phyloP scores from a whole-genome alignment of 2,888 invertebrate species.

The Amorpha juglandis region DNA sequence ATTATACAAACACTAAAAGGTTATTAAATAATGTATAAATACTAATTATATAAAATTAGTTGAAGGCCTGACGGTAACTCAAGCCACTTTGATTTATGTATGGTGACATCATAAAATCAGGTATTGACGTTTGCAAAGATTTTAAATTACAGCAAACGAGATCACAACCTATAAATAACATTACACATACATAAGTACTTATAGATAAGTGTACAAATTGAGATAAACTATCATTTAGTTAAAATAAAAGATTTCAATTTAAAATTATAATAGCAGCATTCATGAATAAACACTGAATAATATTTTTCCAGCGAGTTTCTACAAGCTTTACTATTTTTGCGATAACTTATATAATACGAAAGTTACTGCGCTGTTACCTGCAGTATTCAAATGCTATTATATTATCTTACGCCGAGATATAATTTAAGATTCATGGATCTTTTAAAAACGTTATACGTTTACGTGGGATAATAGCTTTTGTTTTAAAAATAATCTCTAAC shows the following conservation, averaged over 20 bases:
- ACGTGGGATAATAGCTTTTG: too few relatives aligned
- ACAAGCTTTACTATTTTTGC: not conserved
- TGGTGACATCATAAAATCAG: constrained; percentile 16
- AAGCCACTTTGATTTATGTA: constrained; percentile 17
- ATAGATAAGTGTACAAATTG: not conserved
- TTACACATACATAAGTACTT: not conserved
- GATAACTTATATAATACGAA: constrained; percentile 5
- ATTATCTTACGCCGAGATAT: not conserved
- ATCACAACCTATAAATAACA: not conserved
- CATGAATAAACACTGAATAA: too few relatives aligned
- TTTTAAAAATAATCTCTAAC: too few relatives aligned
- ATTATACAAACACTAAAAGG: not conserved
- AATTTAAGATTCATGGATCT: too few relatives aligned
- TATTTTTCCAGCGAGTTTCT: not conserved
- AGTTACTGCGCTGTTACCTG: constrained; percentile 9
- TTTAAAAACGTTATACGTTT: too few relatives aligned
- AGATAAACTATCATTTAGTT: not conserved
- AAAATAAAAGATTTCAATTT: not conserved
- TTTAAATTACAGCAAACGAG: not conserved
- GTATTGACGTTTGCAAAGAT: constrained; percentile 5
- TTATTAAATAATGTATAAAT: not conserved
- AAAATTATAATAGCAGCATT: not conserved
- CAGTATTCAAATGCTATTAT: not conserved
- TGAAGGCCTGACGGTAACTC: not conserved
- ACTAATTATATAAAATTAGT: not conserved